Evolutionary conservation across 92 coral and sea anemone genomes (phyloP), one percentile per base, ranked within the genome.

Genomic region (Ricordea florida): DNA sequence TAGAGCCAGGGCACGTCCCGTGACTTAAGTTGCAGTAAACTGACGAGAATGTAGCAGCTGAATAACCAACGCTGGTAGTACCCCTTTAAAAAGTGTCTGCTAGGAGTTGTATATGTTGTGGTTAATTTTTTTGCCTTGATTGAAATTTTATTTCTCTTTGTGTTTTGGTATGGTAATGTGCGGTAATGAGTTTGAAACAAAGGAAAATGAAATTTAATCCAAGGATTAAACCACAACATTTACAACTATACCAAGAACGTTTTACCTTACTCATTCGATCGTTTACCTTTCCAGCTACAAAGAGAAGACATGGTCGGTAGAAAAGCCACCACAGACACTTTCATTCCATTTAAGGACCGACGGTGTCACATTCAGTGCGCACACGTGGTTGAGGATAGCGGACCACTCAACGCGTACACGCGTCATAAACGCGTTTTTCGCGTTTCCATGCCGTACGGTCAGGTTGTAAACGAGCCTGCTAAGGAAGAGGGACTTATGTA

Each of bases 291-390:
- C 55, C 75, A 84, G 89, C 78, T 71, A 24, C 90, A 89, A 47
- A 89, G 60, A 60, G 93, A 84, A 60, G 94, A 89, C 32, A 89
- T 89, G 94, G 64, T 85, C 28, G 94, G 94, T 16, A 66, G 96
- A 32, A 78, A 69, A 44, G 45, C 75, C 24, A 76, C 65, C 33
- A 80, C 91, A 5, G 86, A 89, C 84, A 69, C 85, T 20, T 74
- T 89, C 29, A 76, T 86, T 22, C 82, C 89, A 9, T 80, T 49
- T 67, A 59, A 68, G 37, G 84, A 86, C 85, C 33, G 52, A 18
- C 85, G 91, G 6, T 72, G 89, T 4, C 96, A 90, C 72, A 63
- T 86, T 15, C 29, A 41, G 10, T 65, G 96, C 15, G 96, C 73
- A 16, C 96, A 89, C 77, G 90, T 89, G 44, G 87, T 74, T n/a